Base-by-base conservation (phyloP, 2,113 vertebrate species). In the Grammomys dolichurus region DNA sequence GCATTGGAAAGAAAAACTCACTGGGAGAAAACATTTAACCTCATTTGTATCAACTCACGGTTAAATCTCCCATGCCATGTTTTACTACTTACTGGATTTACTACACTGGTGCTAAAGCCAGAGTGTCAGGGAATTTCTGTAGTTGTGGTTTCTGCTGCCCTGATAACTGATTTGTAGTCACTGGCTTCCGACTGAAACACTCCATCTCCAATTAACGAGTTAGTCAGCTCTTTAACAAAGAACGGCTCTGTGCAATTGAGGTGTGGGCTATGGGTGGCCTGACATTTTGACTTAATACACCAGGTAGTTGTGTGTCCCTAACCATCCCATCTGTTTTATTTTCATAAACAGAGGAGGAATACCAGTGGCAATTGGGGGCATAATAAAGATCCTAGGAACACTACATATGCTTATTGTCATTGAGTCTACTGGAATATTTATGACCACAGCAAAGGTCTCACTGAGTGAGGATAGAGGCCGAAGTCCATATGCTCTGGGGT, bases 121-220 rank as follows among this genome's bases (percentile, higher is more conserved):
- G 80, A 70, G 77, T 75, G 82, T 75, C 87, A 94, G 89, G 86
- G 85, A 81, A 93, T 87, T 86, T 89, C 89, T 73, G 46, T 86
- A 26, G 77, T 95, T 81, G 92, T 8, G 19, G 89, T 90, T 92
- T 90, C 63, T 69, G 93, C 54, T 78, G 54, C 22, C 85, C 17
- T 93, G 80, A 96, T 94, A 82, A 92, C 96, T 96, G 72, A 65
- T 94, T 82, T 90, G 75, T 69, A 77, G 85, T 93, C 93, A 69
- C 77, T 90, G 80, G 80, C 84, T 96, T 87, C 89, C 54, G 73
- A 33, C 78, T 51, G 72, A 96, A 96, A 96, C 36, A 85, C 54
- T 96, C 90, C 65, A 46, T 92, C 90, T 93, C 92, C 95, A 95
- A 89, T 96, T 96, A 97, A 97, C 96, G 80, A 90, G 93, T 92